These are phyloP conservation scores for Nephrotoma flavescens DNA, from an alignment of 2,888 invertebrate genomes.

Conservation along the genomic window DNA sequence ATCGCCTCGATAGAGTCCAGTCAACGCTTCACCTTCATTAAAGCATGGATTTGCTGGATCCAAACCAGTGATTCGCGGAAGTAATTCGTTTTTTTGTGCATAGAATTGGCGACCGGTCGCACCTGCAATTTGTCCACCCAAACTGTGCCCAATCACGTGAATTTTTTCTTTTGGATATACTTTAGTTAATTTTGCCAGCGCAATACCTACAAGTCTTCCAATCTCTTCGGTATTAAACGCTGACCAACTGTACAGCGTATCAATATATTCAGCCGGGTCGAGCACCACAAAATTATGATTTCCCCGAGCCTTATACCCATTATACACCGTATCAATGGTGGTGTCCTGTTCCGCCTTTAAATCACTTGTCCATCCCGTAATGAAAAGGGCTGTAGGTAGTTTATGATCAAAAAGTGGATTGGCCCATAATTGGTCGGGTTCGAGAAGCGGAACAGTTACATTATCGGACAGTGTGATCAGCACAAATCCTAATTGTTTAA, in stretches of 20 bases:
- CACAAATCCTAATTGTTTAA: conserved; percentile 23
- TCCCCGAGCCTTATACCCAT: conserved; percentile 26
- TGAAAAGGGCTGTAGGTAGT: conserved; percentile 25
- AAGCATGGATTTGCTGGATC: conserved; percentile 14
- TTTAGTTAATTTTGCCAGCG: conserved; percentile 3
- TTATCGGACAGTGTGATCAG: conserved; percentile 21
- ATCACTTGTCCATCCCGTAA: conserved; percentile 29
- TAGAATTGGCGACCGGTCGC: conserved; percentile 10
- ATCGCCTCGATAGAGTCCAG: conserved; percentile 6
- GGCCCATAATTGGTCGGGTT: conserved; percentile 23
- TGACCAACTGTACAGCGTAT: conserved; percentile 12
- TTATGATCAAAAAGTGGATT: conserved; percentile 21
- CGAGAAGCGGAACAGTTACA: conserved; percentile 20
- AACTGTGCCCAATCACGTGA: conserved; percentile 11
- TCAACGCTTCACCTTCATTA: conserved; percentile 3
- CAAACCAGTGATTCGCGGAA: conserved; percentile 13
- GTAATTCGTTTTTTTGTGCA: conserved; percentile 8
- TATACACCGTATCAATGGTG: conserved; percentile 19
- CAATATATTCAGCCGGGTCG: conserved; percentile 10
- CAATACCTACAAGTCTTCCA: conserved; percentile 8
- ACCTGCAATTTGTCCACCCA: conserved; percentile 13
- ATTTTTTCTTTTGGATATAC: conserved; percentile 7
- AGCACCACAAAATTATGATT: conserved; percentile 28
- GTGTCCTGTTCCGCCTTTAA: conserved; percentile 20
- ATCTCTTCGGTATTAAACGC: conserved; percentile 12